Percentiles rank a stretch among this genome's conserved stretches.
phyloP scores from a whole-genome alignment of 2,797 vertebrate species.

The Leptodactylus fallax region DNA sequence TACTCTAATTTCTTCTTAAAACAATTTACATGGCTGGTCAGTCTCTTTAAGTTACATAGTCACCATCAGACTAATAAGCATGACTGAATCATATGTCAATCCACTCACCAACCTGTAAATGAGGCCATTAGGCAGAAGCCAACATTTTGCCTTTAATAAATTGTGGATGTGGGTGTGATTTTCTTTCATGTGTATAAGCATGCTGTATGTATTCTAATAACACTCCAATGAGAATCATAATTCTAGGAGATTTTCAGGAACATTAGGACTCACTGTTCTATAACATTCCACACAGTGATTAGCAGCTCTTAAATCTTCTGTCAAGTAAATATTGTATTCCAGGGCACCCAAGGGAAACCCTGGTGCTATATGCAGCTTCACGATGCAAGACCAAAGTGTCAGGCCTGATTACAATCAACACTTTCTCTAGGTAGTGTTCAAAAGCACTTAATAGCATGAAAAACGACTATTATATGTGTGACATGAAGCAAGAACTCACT shows the following conservation, averaged over 20 bases:
- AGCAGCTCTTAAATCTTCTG: slow-evolving; percentile 74
- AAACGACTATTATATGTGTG: slow-evolving; percentile 58
- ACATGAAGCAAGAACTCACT: slow-evolving; percentile 60
- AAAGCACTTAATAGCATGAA: slow-evolving; percentile 67
- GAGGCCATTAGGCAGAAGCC: background rate
- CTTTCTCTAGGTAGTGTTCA: slow-evolving; percentile 69
- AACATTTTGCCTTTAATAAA: background rate
- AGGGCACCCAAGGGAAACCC: slow-evolving; percentile 71
- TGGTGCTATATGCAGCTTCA: slow-evolving; percentile 69
- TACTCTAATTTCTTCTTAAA: too few species aligned
- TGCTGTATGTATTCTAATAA: background rate
- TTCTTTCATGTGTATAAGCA: background rate
- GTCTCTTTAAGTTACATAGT: too few species aligned
- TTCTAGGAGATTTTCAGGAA: slow-evolving; percentile 49
- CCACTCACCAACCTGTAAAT: background rate
- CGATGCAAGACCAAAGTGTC: slow-evolving; percentile 75
- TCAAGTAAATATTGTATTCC: slow-evolving; percentile 78
- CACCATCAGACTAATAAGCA: background rate
- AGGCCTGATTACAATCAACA: slow-evolving; percentile 77
- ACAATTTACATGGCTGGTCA: too few species aligned
- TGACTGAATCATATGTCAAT: background rate
- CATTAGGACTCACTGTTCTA: slow-evolving; percentile 54
- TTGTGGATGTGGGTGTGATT: background rate
- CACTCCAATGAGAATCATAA: slow-evolving; percentile 34
- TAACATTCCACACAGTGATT: slow-evolving; percentile 67